A percentile compares a stretch with the other conserved stretches of the same genome.
Evolutionary conservation across 2,113 vertebrate genomes (phyloP).

Genomic region (Psettodes erumei): DNA sequence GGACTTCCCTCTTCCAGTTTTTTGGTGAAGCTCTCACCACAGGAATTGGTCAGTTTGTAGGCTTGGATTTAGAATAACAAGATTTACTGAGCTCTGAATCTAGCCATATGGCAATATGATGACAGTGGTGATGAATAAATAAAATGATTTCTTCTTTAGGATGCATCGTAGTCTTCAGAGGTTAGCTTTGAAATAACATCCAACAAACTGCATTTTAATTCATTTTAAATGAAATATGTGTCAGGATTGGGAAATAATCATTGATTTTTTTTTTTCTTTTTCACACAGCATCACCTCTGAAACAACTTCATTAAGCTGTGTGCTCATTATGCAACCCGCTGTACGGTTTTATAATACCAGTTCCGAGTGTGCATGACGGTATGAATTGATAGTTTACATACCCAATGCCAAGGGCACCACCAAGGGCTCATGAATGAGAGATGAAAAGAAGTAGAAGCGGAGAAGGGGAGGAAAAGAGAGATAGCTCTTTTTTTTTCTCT

Average conservation of each 20-base stretch:
- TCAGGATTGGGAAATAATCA: slow-evolving; percentile 48
- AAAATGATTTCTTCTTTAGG: slow-evolving; percentile 5
- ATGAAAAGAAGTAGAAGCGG: slow-evolving; percentile 76
- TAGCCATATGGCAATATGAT: neutral
- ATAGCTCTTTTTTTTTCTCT: slow-evolving; percentile 23
- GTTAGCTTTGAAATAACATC: slow-evolving; percentile 17
- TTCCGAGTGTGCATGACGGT: slow-evolving; percentile 64
- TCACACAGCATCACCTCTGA: slow-evolving; percentile 53
- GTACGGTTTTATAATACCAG: slow-evolving; percentile 66
- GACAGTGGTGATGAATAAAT: slow-evolving; percentile 7
- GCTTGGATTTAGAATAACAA: slow-evolving; percentile 3
- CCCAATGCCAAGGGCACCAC: slow-evolving; percentile 78
- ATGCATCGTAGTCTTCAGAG: slow-evolving; percentile 17
- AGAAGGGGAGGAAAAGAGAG: slow-evolving; percentile 56
- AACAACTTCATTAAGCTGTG: slow-evolving; percentile 70
- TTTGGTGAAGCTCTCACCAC: slow-evolving; percentile 14
- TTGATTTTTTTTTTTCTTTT: slow-evolving; percentile 51
- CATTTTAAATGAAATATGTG: slow-evolving; percentile 32
- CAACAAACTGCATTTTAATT: slow-evolving; percentile 46
- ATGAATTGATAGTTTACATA: slow-evolving; percentile 78
- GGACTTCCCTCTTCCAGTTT: neutral
- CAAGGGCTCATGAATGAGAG: slow-evolving; percentile 82
- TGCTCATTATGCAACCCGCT: slow-evolving; percentile 68
- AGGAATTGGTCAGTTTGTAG: slow-evolving; percentile 24
- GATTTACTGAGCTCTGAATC: neutral